These are phyloP conservation scores for Spilarctia lutea DNA, from an alignment of 2,888 invertebrate species.

Conservation along the genomic window DNA sequence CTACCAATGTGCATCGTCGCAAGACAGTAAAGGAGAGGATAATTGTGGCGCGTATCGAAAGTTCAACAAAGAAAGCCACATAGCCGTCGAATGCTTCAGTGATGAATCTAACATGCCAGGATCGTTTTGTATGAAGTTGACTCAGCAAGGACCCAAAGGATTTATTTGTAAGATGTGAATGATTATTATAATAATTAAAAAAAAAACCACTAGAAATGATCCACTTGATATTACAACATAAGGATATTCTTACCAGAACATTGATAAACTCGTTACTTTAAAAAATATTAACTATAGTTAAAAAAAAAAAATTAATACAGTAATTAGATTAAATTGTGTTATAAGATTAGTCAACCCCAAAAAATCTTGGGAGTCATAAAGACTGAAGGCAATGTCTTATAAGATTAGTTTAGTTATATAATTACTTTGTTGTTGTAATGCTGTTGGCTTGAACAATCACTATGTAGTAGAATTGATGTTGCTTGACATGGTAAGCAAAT, in stretches of 20 bases:
- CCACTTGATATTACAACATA: not conserved
- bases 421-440: not conserved
- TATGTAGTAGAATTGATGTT: not conserved
- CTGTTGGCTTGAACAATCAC: not conserved
- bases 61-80: conserved; percentile 94
- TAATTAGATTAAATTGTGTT: not conserved
- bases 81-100: conserved; percentile 97
- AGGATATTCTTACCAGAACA: not conserved
- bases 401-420: not conserved
- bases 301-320: not conserved
- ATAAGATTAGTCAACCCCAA: not conserved
- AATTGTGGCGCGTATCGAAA: conserved; percentile 95
- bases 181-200: not conserved
- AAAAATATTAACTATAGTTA: not conserved
- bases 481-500: not conserved
- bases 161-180: conserved; percentile 94
- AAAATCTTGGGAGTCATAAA: too few relatives aligned
- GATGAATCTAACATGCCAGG: conserved; percentile 98
- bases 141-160: conserved; percentile 97
- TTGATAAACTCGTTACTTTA: not conserved
- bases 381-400: not conserved
- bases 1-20: conserved; percentile 97
- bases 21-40: conserved; percentile 91
- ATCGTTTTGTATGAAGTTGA: conserved; percentile 98
- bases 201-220: not conserved